Evolutionary conservation across 2,888 invertebrate genomes (phyloP), one percentile per base, ranked within the genome.

Genomic region (Endomychus coccineus): DNA sequence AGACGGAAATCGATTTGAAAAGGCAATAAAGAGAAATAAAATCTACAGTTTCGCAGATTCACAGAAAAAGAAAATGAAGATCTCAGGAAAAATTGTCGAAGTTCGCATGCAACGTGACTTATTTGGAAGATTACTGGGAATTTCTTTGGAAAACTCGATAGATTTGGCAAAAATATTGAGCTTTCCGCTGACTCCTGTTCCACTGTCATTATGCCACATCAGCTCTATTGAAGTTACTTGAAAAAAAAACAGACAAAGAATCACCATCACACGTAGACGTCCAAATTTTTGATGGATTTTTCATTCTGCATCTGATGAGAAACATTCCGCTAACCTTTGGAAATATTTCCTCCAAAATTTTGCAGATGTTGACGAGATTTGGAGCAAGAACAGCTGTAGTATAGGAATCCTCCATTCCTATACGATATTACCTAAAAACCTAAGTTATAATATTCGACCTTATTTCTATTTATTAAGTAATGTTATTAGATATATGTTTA

Each of bases 31-130:
- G 11, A 31, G 13, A 17, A 31, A 21, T 21, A n/a, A 17, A 31
- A 10, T 31, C 12, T 7, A 19, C 12, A 31, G 12, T 28, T 28
- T 28, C 16, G 15, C 28, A 28, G 16, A 15, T 22, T 21, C 5
- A 21, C 10, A 19, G 5, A 21, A 43, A 45, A 41, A 31, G 46
- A 50, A 25, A 47, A 49, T 49, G 1, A 40, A 38, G 39, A 30
- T 45, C 14, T 39, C 44, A 37, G 41, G 41, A 14, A 55, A 51
- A 50, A 38, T 53, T 2, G 45, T 50, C 29, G 51, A 56, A 43
- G 32, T 57, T 1, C 19, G 35, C 16, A 34, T 55, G 23, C 52
- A 55, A 38, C 37, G 51, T 16, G 51, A 56, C 48, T 44, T 53
- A 28, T 56, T 57, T 43, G 52, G 51, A 1, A 42, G 48, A 9